Base-by-base conservation (phyloP, 2,888 invertebrate species). In the Pseudococcus longispinus region DNA sequence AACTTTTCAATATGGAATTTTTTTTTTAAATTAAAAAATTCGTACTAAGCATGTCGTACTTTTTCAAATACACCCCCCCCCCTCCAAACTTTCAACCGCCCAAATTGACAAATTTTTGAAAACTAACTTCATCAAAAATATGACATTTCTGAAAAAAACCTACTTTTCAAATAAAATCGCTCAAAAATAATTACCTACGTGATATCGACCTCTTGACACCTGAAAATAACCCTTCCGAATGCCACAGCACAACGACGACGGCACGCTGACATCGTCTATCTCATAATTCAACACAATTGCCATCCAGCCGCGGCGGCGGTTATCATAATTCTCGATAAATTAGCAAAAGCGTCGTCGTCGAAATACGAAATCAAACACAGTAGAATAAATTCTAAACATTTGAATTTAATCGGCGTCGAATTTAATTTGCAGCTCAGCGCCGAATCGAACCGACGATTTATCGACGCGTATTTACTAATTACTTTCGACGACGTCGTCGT, bases 391-490 rank as follows among this genome's bases (percentile, higher is more conserved):
- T 60, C 60, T 20, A 60, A 60, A 23, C 23, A 23, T 60, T 60
- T 23, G 20, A 23, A 60, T 60, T 60, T 60, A 60, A 60, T 60
- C 60, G 60, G 13, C 60, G 11, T 60, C 60, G 23, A 60, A 60
- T 23, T 20, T 23, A 60, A 60, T 60, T 60, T 60, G 3, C 60
- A 60, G n/a, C 55, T 51, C 20, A 37, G 60, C 23, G 51, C 6
- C 51, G n/a, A n/a, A n/a, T n/a, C 23, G 60, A 60, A 60, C 37
- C 37, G 37, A 37, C 23, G 60, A 60, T 60, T 60, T 60, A 60
- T 60, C 60, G 60, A 60, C 20, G 60, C 60, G 60, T 60, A 60
- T 60, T 60, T 60, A 60, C 60, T 60, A 60, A 60, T 60, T 60
- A 60, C 60, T 60, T 60, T 23, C 11, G 15, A 60, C 60, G n/a